Evolutionary conservation across 2,888 invertebrate genomes (phyloP).

Genomic region (Erebia ligea): DNA sequence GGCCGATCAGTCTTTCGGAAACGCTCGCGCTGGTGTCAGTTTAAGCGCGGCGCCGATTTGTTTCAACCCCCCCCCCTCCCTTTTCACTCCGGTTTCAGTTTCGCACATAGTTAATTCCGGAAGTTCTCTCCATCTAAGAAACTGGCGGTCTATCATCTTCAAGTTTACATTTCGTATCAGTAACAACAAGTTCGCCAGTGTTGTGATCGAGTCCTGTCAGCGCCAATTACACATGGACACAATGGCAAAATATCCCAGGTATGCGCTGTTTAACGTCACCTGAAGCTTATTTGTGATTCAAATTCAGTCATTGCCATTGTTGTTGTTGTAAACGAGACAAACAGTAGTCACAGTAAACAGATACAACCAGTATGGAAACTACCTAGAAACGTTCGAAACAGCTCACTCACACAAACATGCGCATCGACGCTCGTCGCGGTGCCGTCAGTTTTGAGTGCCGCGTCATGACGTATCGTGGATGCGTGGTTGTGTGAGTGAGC

Average conservation of each 20-base stretch:
- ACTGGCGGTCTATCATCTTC: too few species aligned
- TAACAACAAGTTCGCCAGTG: constrained; percentile 13
- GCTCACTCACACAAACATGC: too few species aligned
- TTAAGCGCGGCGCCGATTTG: constrained; percentile 46
- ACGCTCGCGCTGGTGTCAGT: constrained; percentile 74
- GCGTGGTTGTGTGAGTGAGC: too few species aligned
- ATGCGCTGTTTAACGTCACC: constrained; percentile 42
- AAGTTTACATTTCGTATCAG: neutral
- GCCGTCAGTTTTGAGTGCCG: too few species aligned
- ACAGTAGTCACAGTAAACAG: too few species aligned
- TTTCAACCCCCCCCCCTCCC: constrained; percentile 27
- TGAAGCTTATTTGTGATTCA: constrained; percentile 1
- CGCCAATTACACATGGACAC: constrained; percentile 52
- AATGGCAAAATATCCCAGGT: constrained; percentile 75
- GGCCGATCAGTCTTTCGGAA: constrained; percentile 78
- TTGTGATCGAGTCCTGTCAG: constrained; percentile 28
- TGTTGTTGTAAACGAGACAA: constrained; percentile 15
- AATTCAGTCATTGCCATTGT: neutral
- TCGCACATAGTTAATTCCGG: constrained; percentile 17
- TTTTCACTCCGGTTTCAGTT: constrained; percentile 38
- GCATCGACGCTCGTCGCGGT: too few species aligned
- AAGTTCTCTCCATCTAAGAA: constrained; percentile 19
- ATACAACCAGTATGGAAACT: too few species aligned
- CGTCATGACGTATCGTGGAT: too few species aligned
- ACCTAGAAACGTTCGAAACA: too few species aligned